phyloP scores from a whole-genome alignment of 2,888 invertebrate species.

The Laothoe populi region DNA sequence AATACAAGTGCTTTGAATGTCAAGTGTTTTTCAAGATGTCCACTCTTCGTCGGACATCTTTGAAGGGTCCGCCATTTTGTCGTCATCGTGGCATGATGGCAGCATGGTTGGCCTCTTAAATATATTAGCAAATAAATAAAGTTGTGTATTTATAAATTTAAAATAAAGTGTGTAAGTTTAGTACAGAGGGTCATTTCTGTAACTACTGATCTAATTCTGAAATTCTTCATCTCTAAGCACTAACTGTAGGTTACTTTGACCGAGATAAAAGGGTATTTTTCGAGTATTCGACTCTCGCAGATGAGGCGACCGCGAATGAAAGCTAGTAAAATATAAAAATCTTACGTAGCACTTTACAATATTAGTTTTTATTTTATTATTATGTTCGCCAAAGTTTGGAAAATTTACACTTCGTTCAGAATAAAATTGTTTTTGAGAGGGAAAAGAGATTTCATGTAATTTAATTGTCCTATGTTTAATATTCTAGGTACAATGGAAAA shows the following conservation, averaged over 20 bases:
- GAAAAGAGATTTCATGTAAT: background rate
- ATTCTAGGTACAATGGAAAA: background rate
- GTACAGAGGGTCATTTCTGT: too few relatives aligned
- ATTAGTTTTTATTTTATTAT: background rate
- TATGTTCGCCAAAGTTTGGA: background rate
- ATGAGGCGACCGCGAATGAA: too few relatives aligned
- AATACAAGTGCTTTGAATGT: slow-evolving; percentile 20
- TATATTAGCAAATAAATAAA: slow-evolving; percentile 15
- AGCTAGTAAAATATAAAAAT: background rate
- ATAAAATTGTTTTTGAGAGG: background rate
- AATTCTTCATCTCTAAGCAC: too few relatives aligned
- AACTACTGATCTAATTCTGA: too few relatives aligned
- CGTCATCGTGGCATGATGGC: slow-evolving; percentile 9
- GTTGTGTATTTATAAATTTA: too few relatives aligned
- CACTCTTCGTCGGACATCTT: slow-evolving; percentile 25
- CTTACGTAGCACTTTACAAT: background rate
- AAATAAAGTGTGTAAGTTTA: background rate
- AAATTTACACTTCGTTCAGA: background rate
- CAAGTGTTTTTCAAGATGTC: slow-evolving; percentile 12
- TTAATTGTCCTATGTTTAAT: background rate
- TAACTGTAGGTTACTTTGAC: too few relatives aligned
- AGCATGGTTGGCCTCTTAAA: background rate
- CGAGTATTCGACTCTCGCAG: too few relatives aligned
- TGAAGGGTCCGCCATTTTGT: slow-evolving; percentile 25
- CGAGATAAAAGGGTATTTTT: too few relatives aligned